These are phyloP conservation scores for Petroica traversi DNA, from an alignment of 2,113 vertebrate species.

Conservation along the genomic window DNA sequence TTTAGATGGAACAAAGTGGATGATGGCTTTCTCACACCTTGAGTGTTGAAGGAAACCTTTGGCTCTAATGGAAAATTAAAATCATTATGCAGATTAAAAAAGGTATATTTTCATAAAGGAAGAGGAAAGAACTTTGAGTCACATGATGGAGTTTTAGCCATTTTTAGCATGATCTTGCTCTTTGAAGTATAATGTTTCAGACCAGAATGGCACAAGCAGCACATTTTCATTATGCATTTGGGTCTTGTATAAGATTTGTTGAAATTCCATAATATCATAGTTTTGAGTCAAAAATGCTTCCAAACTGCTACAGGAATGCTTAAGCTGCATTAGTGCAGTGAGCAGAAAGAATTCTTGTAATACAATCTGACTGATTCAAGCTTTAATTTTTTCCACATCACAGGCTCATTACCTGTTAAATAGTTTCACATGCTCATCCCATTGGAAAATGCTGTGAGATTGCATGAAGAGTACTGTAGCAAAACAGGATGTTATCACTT, in stretches of 20 bases:
- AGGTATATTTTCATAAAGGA: neutral
- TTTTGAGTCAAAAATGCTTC: neutral
- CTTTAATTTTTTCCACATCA: constrained; percentile 10
- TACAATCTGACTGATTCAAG: neutral
- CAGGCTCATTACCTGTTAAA: neutral
- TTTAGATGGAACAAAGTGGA: neutral
- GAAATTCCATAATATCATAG: neutral
- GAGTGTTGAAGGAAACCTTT: neutral
- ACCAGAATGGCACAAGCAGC: neutral
- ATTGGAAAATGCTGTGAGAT: neutral
- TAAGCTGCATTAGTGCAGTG: neutral
- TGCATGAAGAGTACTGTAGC: neutral
- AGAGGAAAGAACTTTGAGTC: neutral
- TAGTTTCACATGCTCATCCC: neutral
- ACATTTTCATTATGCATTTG: neutral
- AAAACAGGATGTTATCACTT: neutral
- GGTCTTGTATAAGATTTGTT: neutral
- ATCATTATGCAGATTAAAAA: neutral
- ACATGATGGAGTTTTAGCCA: neutral
- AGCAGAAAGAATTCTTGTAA: neutral
- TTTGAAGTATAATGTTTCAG: neutral
- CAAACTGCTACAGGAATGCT: neutral
- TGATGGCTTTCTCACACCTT: neutral
- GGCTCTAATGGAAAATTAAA: neutral
- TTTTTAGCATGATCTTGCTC: neutral